Evolutionary conservation across 1,140 invertebrate species (phyloP).

Genomic region (Sarcophaga peregrina): DNA sequence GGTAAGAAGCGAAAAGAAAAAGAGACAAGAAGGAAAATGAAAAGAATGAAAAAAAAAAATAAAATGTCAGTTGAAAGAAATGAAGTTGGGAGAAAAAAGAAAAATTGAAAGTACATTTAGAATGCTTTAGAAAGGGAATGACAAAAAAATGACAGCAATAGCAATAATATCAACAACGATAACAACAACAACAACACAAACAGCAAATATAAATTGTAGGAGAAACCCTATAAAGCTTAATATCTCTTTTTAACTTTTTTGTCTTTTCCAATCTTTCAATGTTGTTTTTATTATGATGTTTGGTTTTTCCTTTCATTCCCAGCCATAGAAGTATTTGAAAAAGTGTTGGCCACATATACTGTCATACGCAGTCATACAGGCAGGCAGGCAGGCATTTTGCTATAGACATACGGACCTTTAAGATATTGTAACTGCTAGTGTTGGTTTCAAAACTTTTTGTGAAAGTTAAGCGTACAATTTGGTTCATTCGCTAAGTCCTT

Average conservation of each 20-base stretch:
- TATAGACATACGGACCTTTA: conserved; percentile 13
- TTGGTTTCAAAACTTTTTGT: not conserved
- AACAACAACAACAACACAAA: too few species aligned
- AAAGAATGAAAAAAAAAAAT: too few species aligned
- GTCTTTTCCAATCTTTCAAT: not conserved
- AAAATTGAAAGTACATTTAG: too few species aligned
- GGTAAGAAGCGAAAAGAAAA: too few species aligned
- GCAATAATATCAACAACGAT: not conserved
- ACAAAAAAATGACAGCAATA: too few species aligned
- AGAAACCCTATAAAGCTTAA: not conserved
- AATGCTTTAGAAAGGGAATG: too few species aligned
- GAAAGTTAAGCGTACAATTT: not conserved
- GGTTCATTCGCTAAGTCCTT: too few species aligned
- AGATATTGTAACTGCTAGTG: not conserved
- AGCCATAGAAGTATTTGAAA: not conserved
- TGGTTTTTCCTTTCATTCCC: not conserved
- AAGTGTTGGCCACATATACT: conserved; percentile 62
- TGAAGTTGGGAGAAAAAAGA: too few species aligned
- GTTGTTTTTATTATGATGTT: too few species aligned
- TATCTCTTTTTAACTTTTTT: not conserved
- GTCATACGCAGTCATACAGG: conserved; percentile 59
- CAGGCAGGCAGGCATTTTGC: not conserved
- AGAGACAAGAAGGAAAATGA: too few species aligned
- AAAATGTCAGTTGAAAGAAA: too few species aligned
- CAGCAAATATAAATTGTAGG: not conserved